Evolutionary conservation across 2,113 vertebrate genomes (phyloP).

Genomic region (Jaculus jaculus): DNA sequence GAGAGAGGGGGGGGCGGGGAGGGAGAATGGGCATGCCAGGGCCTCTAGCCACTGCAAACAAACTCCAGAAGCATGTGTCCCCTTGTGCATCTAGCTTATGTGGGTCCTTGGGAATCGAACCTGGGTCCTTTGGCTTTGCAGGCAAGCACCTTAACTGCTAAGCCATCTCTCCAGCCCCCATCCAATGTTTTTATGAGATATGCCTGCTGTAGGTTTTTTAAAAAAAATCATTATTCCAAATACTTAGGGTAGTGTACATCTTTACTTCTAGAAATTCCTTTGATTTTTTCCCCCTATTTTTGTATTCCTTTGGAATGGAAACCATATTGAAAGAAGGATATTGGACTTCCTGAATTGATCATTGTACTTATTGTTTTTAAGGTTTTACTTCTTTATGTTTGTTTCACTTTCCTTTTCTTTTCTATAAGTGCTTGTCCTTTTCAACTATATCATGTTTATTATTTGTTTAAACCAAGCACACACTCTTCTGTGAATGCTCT

Average conservation of each 20-base stretch:
- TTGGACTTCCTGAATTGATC: background rate
- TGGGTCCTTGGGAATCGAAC: no score
- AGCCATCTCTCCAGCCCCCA: no score
- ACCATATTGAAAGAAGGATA: background rate
- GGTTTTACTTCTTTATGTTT: background rate
- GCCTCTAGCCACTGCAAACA: no score
- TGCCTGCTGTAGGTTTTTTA: background rate
- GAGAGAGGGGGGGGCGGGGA: no score
- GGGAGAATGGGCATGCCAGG: no score
- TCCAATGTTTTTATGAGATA: slow-evolving; percentile 11
- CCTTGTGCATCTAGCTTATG: no score
- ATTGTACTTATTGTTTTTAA: background rate
- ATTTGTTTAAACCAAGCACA: slow-evolving; percentile 19
- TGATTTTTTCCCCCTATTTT: background rate
- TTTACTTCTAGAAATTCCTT: slow-evolving; percentile 15
- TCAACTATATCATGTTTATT: background rate
- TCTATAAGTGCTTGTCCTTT: slow-evolving; percentile 32
- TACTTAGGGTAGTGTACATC: slow-evolving; percentile 1
- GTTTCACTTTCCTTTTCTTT: slow-evolving; percentile 33
- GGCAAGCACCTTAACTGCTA: no score
- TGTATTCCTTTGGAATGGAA: background rate
- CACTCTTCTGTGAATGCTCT: background rate
- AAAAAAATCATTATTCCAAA: slow-evolving; percentile 15
- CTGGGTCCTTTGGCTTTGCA: no score
- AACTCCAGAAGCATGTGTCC: no score